Evolutionary conservation across 2,113 vertebrate species (phyloP).

Genomic region (Hassar affinis): DNA sequence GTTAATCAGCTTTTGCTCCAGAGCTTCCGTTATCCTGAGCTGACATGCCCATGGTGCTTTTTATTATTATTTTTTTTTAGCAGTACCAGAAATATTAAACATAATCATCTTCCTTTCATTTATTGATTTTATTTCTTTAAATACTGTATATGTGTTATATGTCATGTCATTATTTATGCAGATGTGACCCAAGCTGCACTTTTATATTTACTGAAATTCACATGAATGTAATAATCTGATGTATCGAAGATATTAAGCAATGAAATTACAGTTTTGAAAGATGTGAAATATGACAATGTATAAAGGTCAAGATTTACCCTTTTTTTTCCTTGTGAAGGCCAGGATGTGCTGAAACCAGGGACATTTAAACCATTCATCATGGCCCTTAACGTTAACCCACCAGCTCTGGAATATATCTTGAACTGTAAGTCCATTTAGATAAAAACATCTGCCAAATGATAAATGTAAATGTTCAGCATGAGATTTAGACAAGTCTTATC

Average conservation of each 20-base stretch:
- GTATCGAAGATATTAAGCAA: background rate
- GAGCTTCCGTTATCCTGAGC: background rate
- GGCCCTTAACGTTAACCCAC: background rate
- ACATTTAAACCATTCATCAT: background rate
- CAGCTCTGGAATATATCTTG: background rate
- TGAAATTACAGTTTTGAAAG: background rate
- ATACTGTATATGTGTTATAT: background rate
- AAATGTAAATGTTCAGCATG: background rate
- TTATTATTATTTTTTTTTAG: background rate
- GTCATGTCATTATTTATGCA: background rate
- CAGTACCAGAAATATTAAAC: too few relatives aligned
- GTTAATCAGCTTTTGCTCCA: conserved; percentile 1
- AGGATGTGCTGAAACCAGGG: background rate
- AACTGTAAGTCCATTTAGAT: background rate
- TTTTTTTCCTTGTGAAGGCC: background rate
- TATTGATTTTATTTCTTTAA: background rate
- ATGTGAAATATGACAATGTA: too few relatives aligned
- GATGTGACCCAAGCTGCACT: background rate
- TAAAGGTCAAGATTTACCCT: background rate
- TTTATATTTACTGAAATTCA: background rate
- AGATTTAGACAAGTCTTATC: background rate
- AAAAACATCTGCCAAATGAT: background rate
- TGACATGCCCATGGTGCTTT: background rate
- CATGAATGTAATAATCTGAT: background rate
- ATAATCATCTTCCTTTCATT: background rate